Base-by-base conservation (phyloP, 2,113 vertebrate species). In the Sigmodon hispidus region DNA sequence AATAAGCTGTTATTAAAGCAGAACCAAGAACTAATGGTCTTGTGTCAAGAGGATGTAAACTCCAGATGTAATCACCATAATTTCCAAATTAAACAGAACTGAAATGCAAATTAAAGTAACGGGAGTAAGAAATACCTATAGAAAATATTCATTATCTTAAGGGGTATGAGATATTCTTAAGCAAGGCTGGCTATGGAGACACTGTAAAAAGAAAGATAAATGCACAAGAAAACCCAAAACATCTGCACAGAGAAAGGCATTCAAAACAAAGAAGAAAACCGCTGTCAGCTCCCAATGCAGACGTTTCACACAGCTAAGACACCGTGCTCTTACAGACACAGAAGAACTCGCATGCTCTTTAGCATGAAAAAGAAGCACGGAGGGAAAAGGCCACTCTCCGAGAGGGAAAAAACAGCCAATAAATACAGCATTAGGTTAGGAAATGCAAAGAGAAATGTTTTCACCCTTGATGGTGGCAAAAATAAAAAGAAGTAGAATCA, bases 61-160 rank as follows among this genome's bases (percentile, higher is more conserved):
- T n/a, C n/a, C n/a, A 69, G 17, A 94, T 40, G 5, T 40, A 65
- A 31, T 43, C 63, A 59, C 76, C 24, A 67, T 3, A 90, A n/a
- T 55, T 95, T 94, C 55, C 72, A 69, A 86, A 40, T 88, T 52
- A 79, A 86, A 81, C n/a, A 61, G 5, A 91, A 89, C 40, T 81
- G 81, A 96, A 76, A 91, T 43, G 13, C 31, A 93, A 72, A 92
- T 90, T 48, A 77, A 89, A 95, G 90, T 48, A 55, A 86, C 0
- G 89, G 48, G 8, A 81, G 6, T 86, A 77, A 88, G 26, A 80
- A 45, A 57, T 34, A 67, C 0, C 43, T 52, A 7, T 57, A 67
- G 34, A 90, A 72, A 76, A 72, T 12, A 7, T 7, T 57, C 40
- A 36, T 40, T 67, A 73, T 61, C 67, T 63, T 19, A 34, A n/a